These are phyloP conservation scores for Perca fluviatilis DNA, from an alignment of 2,113 vertebrate species.

Conservation along the genomic window DNA sequence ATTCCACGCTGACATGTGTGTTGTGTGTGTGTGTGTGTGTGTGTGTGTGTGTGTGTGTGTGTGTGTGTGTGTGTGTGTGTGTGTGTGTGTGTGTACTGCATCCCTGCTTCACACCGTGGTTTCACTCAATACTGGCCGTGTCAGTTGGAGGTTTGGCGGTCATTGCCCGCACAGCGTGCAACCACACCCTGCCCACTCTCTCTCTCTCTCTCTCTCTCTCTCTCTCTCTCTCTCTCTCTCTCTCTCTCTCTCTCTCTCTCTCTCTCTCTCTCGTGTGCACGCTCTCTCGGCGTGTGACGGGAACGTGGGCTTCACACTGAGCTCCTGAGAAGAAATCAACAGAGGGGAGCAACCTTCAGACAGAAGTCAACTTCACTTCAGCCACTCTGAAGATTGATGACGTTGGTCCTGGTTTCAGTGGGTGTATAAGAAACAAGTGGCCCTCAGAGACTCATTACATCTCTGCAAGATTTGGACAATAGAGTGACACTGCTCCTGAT, in stretches of 20 bases:
- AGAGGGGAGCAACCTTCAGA: slow-evolving; percentile 55
- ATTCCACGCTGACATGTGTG: slow-evolving; percentile 44
- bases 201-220: no score
- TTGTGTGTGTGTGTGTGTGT: slow-evolving; percentile 5
- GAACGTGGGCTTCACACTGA: slow-evolving; percentile 40
- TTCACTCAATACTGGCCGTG: slow-evolving; percentile 50
- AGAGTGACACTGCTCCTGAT: slow-evolving; percentile 59
- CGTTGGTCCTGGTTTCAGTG: slow-evolving; percentile 59
- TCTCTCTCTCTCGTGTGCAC: background rate
- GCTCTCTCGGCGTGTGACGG: slow-evolving; percentile 24
- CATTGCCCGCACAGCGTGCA: slow-evolving; percentile 56
- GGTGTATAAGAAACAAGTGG: slow-evolving; percentile 70
- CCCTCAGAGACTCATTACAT: slow-evolving; percentile 77
- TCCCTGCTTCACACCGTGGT: slow-evolving; percentile 32
- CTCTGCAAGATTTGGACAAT: slow-evolving; percentile 55
- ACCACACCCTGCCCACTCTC: slow-evolving; percentile 6
- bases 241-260: background rate
- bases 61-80: slow-evolving; percentile 28
- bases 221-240: no score
- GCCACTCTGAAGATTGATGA: slow-evolving; percentile 74
- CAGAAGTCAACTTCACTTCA: slow-evolving; percentile 61
- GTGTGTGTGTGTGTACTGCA: slow-evolving; percentile 17
- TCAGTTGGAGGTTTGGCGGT: slow-evolving; percentile 58
- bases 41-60: slow-evolving; percentile 14
- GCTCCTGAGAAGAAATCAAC: slow-evolving; percentile 56